Conservation (phyloP, 2,113 vertebrate genomes). For the Urocynchramus pylzowi region DNA sequence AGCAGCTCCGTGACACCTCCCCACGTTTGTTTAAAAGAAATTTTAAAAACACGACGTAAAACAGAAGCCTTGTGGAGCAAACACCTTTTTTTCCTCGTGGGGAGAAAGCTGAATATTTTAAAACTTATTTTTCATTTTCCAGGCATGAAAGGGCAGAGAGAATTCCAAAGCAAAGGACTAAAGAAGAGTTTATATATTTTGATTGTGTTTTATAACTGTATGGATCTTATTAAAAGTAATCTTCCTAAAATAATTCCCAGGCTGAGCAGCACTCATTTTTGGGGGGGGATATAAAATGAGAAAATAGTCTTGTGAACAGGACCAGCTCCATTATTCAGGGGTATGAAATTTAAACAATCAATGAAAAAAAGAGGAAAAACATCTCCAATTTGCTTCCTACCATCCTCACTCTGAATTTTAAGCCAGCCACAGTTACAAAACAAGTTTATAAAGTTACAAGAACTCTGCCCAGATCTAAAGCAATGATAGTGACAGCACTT, state of each 20-base stretch:
- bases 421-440: not conserved
- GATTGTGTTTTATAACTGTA: not conserved
- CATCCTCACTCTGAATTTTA: not conserved
- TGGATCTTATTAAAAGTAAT: not conserved
- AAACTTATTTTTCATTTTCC: not conserved
- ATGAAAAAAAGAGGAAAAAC: not conserved
- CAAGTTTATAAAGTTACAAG: not conserved
- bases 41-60: not conserved
- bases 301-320: not conserved
- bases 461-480: not conserved
- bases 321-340: not conserved
- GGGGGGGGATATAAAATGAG: not conserved
- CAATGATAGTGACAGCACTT: not conserved
- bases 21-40: not conserved
- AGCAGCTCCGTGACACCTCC: accelerated
- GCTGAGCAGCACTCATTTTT: not conserved
- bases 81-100: not conserved
- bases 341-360: not conserved
- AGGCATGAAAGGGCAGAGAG: not conserved
- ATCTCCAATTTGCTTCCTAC: not conserved
- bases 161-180: not conserved
- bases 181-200: not conserved
- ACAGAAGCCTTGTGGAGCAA: not conserved
- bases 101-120: not conserved
- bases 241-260: not conserved